These are phyloP conservation scores for Clinocottus analis DNA, from an alignment of 2,113 vertebrate genomes.

Conservation along the genomic window DNA sequence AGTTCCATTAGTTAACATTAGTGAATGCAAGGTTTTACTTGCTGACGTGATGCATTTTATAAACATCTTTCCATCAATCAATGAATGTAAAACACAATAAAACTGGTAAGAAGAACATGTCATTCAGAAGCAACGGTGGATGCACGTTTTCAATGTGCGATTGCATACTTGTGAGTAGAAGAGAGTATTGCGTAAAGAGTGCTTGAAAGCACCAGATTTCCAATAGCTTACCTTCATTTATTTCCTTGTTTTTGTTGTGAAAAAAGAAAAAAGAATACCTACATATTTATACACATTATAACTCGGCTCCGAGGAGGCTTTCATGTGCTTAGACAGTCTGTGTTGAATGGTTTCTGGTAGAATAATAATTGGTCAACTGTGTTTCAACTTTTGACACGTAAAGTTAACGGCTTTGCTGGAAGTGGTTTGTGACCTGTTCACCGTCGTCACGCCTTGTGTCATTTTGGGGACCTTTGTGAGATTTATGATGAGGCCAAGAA, in stretches of 20 bases:
- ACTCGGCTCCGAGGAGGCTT: background rate
- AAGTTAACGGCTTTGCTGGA: background rate
- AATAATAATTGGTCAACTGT: background rate
- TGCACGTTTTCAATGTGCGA: no score
- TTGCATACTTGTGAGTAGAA: no score
- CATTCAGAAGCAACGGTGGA: no score
- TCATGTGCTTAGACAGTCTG: background rate
- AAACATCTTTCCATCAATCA: no score
- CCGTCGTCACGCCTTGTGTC: background rate
- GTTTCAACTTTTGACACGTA: background rate
- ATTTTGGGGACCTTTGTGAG: background rate
- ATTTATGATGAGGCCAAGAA: constrained; percentile 11
- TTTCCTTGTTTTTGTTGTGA: background rate
- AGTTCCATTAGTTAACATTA: no score
- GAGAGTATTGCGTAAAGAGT: no score
- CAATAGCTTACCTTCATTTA: no score
- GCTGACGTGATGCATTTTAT: no score
- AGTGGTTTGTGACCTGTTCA: background rate
- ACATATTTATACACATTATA: background rate
- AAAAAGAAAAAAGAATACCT: background rate
- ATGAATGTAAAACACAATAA: no score
- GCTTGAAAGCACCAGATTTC: no score
- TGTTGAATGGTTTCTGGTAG: background rate
- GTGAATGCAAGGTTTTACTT: no score
- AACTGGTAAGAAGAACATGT: no score